Conservation (phyloP, 2,888 invertebrate species). For the Embidobia sp. region DNA sequence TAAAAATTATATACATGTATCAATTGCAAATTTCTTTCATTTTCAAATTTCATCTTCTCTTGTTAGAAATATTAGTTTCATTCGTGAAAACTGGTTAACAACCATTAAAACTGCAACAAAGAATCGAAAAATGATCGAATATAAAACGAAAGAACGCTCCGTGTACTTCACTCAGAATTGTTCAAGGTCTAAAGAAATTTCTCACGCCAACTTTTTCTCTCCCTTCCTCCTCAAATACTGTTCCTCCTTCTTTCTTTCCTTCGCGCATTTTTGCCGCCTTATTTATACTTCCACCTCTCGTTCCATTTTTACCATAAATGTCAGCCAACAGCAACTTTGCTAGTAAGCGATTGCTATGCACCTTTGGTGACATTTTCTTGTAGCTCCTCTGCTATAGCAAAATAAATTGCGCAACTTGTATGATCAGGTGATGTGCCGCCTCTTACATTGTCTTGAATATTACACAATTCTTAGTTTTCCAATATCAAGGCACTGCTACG, state of each 20-base stretch:
- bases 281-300: constrained; percentile 62
- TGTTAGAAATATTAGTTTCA: too few relatives aligned
- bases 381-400: constrained; percentile 46
- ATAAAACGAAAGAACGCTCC: constrained; percentile 50
- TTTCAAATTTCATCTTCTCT: too few relatives aligned
- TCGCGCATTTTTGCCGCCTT: constrained; percentile 47
- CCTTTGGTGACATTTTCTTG: constrained; percentile 59
- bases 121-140: constrained; percentile 51
- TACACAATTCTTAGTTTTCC: constrained; percentile 21
- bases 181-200: constrained; percentile 66
- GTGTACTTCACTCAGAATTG: constrained; percentile 55
- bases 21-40: too few relatives aligned
- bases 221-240: constrained; percentile 45
- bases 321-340: constrained; percentile 52
- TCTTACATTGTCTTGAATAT: constrained; percentile 37
- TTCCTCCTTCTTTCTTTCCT: constrained; percentile 54
- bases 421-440: constrained; percentile 42
- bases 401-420: constrained; percentile 50
- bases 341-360: constrained; percentile 50
- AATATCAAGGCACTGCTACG: constrained; percentile 2
- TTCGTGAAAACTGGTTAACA: constrained; percentile 18
- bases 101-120: constrained; percentile 34
- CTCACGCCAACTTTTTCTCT: constrained; percentile 63
- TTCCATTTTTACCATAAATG: constrained; percentile 60
- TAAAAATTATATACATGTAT: too few relatives aligned